phyloP scores from a whole-genome alignment of 2,888 invertebrate species.

The Leucophora obtusa region DNA sequence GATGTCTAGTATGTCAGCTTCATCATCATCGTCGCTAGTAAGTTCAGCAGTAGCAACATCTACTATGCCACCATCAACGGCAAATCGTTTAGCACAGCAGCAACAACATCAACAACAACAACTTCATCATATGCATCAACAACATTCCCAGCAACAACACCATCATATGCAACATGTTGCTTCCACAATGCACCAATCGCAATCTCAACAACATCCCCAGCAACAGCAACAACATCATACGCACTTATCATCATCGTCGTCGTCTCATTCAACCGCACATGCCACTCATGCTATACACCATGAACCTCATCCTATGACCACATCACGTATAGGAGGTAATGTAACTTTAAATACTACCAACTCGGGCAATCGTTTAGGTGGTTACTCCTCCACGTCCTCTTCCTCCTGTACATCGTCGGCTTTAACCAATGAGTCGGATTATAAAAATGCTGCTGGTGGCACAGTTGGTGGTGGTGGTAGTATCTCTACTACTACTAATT shows the following conservation, averaged over 20 bases:
- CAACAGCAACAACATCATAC: conserved; percentile 65
- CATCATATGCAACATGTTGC: conserved; percentile 68
- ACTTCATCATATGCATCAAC: conserved; percentile 65
- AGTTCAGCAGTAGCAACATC: conserved; percentile 38
- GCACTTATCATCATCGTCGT: conserved; percentile 52
- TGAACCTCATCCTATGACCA: conserved; percentile 63
- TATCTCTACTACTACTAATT: conserved; percentile 26
- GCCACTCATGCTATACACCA: conserved; percentile 62
- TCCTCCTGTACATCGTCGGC: conserved; percentile 41
- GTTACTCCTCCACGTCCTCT: conserved; percentile 33
- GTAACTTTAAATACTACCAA: conserved; percentile 60
- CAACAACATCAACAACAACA: conserved; percentile 57
- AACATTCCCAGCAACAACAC: conserved; percentile 68
- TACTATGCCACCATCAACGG: conserved; percentile 43
- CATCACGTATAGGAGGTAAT: conserved; percentile 66
- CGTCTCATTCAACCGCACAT: conserved; percentile 65
- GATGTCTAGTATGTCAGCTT: conserved; percentile 42
- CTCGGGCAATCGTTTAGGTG: conserved; percentile 59
- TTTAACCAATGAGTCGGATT: conserved; percentile 49
- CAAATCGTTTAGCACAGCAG: conserved; percentile 51
- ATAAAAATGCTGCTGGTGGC: conserved; percentile 49
- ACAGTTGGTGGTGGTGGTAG: conserved; percentile 32
- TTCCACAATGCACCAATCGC: conserved; percentile 65
- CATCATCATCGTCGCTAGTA: conserved; percentile 47
- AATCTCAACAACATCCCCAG: conserved; percentile 65